These are phyloP conservation scores for Limnephilus marmoratus DNA, from an alignment of 2,888 invertebrate genomes.

Conservation along the genomic window DNA sequence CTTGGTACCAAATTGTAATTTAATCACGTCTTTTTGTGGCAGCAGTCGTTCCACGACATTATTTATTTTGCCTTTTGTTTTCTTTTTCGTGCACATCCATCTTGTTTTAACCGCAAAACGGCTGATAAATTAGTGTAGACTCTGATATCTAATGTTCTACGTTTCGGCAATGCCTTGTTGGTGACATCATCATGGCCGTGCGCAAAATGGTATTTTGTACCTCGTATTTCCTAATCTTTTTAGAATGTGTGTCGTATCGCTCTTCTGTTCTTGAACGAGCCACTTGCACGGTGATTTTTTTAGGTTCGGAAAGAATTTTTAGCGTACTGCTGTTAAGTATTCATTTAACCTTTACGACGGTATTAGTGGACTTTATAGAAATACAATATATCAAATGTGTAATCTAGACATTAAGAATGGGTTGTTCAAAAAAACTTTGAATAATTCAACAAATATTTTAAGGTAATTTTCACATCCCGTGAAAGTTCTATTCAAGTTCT, in stretches of 20 bases:
- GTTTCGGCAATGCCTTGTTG: not conserved
- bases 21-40: constrained; percentile 19
- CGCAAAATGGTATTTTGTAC: not conserved
- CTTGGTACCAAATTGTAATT: not conserved
- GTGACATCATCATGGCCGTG: constrained; percentile 1
- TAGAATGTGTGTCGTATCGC: not conserved
- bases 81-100: constrained; percentile 16
- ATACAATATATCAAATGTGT: no score
- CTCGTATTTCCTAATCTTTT: not conserved
- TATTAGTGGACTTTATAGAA: no score
- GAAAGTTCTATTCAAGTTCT: no score
- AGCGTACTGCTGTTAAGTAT: no score
- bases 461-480: no score
- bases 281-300: not conserved
- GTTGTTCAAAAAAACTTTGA: no score
- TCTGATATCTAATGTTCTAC: not conserved
- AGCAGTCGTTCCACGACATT: not conserved
- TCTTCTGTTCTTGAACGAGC: not conserved
- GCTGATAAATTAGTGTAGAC: constrained; percentile 10
- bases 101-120: constrained; percentile 22
- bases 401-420: no score
- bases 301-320: not conserved
- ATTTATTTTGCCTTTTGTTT: constrained; percentile 16
- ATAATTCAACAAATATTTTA: no score
- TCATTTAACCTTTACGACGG: no score